These are phyloP conservation scores for Drosophila limbata DNA, from an alignment of 2,888 invertebrate species.

Conservation along the genomic window DNA sequence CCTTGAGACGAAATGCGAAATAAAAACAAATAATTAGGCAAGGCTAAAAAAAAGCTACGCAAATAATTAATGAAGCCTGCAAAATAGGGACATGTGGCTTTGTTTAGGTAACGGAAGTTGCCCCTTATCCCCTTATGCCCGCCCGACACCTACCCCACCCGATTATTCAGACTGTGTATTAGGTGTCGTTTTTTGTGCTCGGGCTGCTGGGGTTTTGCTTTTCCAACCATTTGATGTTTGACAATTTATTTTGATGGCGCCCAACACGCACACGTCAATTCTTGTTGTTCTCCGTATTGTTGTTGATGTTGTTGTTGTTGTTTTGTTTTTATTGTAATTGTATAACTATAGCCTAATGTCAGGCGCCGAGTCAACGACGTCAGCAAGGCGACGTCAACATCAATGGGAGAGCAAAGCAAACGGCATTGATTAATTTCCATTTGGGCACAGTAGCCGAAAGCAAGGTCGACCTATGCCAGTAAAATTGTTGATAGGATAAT, in stretches of 20 bases:
- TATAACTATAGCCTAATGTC: slow-evolving; percentile 45
- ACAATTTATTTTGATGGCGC: slow-evolving; percentile 76
- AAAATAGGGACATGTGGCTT: slow-evolving; percentile 65
- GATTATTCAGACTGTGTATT: background rate
- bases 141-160: background rate
- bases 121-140: background rate
- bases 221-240: slow-evolving; percentile 67
- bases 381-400: slow-evolving; percentile 47
- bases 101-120: slow-evolving; percentile 66
- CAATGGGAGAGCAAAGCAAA: slow-evolving; percentile 60
- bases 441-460: slow-evolving; percentile 54
- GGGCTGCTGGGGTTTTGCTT: slow-evolving; percentile 39
- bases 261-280: slow-evolving; percentile 67
- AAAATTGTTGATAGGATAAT: slow-evolving; percentile 75
- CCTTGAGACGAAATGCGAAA: slow-evolving; percentile 52
- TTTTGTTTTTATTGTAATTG: slow-evolving; percentile 26
- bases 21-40: slow-evolving; percentile 58
- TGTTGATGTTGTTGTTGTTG: slow-evolving; percentile 24
- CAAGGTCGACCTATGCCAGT: slow-evolving; percentile 60
- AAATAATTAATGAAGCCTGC: slow-evolving; percentile 71
- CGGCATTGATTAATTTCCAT: slow-evolving; percentile 77
- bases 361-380: slow-evolving; percentile 43
- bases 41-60: slow-evolving; percentile 56
- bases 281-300: slow-evolving; percentile 7
- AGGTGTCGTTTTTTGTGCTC: slow-evolving; percentile 25